Evolutionary conservation across 2,113 vertebrate species (phyloP).

Genomic region (Pitta sordida): DNA sequence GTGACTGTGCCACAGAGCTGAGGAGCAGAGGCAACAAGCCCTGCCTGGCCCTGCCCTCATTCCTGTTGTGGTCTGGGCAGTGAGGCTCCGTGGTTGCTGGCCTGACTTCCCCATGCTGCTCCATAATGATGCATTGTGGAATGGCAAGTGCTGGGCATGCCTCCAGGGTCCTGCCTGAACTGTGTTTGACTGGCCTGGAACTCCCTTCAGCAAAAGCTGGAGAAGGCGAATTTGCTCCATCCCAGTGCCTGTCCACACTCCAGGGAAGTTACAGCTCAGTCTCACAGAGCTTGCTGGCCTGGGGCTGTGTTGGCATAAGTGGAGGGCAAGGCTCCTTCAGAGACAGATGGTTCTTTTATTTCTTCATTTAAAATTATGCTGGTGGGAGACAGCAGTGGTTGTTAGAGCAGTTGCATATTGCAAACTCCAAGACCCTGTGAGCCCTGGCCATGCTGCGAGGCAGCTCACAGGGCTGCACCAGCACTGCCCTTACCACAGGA

Average conservation of each 20-base stretch:
- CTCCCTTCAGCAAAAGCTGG: background rate
- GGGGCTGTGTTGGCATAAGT: background rate
- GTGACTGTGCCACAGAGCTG: background rate
- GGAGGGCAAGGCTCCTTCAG: background rate
- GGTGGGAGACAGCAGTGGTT: background rate
- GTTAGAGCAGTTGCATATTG: background rate
- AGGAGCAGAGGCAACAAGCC: background rate
- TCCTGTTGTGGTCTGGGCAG: background rate
- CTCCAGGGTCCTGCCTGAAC: background rate
- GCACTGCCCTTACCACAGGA: background rate
- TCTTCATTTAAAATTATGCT: background rate
- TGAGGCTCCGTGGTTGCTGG: background rate
- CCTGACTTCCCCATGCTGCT: background rate
- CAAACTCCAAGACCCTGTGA: background rate
- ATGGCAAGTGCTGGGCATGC: background rate
- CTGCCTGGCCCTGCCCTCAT: background rate
- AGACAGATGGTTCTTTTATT: background rate
- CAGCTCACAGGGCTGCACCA: background rate
- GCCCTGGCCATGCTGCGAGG: background rate
- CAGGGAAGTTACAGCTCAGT: background rate
- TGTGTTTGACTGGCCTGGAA: background rate
- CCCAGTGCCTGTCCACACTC: background rate
- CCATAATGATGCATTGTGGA: background rate
- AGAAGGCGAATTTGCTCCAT: background rate
- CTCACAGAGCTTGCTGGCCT: background rate